Evolutionary conservation across 2,888 invertebrate genomes (phyloP), one percentile per base, ranked within the genome.

Genomic region (Campoplex capitator): DNA sequence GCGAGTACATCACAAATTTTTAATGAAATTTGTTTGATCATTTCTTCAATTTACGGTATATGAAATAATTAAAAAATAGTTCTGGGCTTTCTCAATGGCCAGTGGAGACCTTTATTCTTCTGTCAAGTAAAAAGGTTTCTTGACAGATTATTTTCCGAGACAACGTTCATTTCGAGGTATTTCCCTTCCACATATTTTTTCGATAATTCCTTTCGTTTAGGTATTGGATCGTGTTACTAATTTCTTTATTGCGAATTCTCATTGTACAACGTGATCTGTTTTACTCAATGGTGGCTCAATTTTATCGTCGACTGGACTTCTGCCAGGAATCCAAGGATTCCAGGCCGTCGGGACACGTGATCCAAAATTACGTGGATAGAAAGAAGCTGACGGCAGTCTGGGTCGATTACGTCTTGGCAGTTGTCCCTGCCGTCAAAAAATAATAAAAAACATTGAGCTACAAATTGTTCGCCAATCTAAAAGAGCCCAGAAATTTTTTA

Each of bases 271-370:
- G 23, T 11, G 83, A 56, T 86, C 86, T 32, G 92, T 90, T 84
- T 88, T 89, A 48, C 91, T 91, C 23, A 92, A 84, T 45, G 92
- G 92, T 23, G 89, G 83, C 42, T 89, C 90, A 58, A 92, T 92
- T 85, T 92, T 92, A 80, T 92, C 92, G 79, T 92, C 92, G 11
- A 92, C 84, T 9, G 87, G 18, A 82, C 18, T 87, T 75, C 65
- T 84, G n/a, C 67, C 78, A 28, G 88, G 81, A 71, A 75, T 80
- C 86, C 85, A 78, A 35, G 87, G 81, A 54, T 65, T 73, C 78
- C 83, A 81, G 48, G 32, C 80, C 38, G 81, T 85, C 73, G 84
- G 85, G 32, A 48, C 38, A 28, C 62, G 74, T 70, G 81, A 51
- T 82, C 51, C 79, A 56, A 70, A 78, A 76, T 83, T 79, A 75